Conservation (phyloP, 2,888 invertebrate species). For the Pseudococcus jackbeardsleyi region DNA sequence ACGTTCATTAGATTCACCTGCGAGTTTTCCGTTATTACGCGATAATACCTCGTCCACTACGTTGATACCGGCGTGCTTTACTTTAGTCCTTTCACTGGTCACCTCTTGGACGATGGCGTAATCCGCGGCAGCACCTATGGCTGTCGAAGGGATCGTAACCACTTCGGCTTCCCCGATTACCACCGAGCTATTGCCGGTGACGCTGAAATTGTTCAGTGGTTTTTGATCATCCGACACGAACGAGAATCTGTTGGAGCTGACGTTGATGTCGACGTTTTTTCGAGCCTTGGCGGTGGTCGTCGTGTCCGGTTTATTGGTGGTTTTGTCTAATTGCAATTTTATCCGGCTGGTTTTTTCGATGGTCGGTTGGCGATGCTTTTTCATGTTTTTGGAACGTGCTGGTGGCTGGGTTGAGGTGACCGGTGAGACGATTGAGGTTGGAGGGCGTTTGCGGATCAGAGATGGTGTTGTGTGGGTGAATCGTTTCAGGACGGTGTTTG, state of each 20-base stretch:
- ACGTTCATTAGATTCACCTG: constrained; percentile 46
- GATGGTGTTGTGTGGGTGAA: constrained; percentile 24
- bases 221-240: constrained; percentile 60
- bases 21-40: constrained; percentile 27
- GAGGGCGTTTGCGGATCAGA: constrained; percentile 45
- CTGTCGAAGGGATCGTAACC: constrained; percentile 69
- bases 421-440: background rate
- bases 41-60: background rate
- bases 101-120: background rate
- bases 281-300: constrained; percentile 57
- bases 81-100: background rate
- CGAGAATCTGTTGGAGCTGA: constrained; percentile 60
- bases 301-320: background rate
- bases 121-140: background rate
- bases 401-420: background rate
- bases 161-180: constrained; percentile 70
- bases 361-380: constrained; percentile 61
- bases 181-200: constrained; percentile 37
- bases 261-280: constrained; percentile 49
- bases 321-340: constrained; percentile 54
- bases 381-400: constrained; percentile 47
- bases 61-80: constrained; percentile 8
- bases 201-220: constrained; percentile 62
- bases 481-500: constrained; percentile 30
- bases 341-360: constrained; percentile 59